Evolutionary conservation across 64 coral and sea anemone species (phyloP), one percentile per base, ranked within the genome.

Genomic region (Acropora yongei): DNA sequence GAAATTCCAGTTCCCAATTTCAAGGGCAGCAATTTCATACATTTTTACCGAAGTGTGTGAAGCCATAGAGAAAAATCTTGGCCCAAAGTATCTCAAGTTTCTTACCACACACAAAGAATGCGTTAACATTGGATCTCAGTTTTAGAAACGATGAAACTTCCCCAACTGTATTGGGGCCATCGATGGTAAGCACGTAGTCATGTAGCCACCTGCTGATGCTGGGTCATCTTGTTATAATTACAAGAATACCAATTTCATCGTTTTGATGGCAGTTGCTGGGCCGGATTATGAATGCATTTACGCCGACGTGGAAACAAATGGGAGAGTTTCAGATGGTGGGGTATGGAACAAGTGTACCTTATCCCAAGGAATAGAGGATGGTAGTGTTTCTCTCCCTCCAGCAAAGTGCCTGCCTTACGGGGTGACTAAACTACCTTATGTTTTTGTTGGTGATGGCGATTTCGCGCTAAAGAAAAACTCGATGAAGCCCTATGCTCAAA

Each of bases 381-480:
- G 77, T 79, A 47, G 16, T 49, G 77, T 47, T 79, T 77, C 68
- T 71, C 68, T 69, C 83, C 60, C 83, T 46, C 61, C 83, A 69
- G 61, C 83, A 86, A 42, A 69, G 71, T 69, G 18, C 19, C 83
- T 71, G 60, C 83, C 60, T 46, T 86, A 47, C 47, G 83, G 61
- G 47, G 60, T 69, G 61, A 86, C n/a, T 46, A 44, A 69, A 69
- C 18, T 71, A 69, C 58, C 83, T 49, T 86, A 69, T 69, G 57
- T 86, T 86, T 69, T 86, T 68, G 57, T 86, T 86, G 83, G 83
- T 69, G 83, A 86, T 86, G 63, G 63, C 61, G 63, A 61, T 74
- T 46, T 74, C 12, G 68, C 67, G 4, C 6, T 20, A 20, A 61
- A 84, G 18, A 68, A 8, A 75, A 44, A 44, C 86, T 44, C 76